Evolutionary conservation across 2,113 vertebrate species (phyloP), one percentile per base, ranked within the genome.

Genomic region (Pionites leucogaster): DNA sequence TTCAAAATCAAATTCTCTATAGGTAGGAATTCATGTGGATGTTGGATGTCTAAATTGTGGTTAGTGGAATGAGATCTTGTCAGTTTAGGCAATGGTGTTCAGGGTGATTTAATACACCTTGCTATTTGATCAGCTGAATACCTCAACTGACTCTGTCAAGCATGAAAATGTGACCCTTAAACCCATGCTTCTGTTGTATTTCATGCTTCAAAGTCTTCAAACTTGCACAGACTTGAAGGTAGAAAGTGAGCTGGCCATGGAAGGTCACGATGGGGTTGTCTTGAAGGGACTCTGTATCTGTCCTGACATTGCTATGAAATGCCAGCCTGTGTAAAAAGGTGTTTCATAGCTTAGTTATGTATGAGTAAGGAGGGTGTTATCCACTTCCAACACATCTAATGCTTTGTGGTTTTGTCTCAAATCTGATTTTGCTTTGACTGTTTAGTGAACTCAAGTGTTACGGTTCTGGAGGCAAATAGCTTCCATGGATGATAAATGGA

Each of bases 251-350:
- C 42, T 92, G 64, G 9, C 35, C 6, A 1, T 16, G 29, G 29
- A 52, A 46, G 31, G 52, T 50, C 11, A 5, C 57, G n/a, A 23
- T 78, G 19, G 62, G 8, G 13, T 46, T 88, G 39, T 74, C n/a
- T 17, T 64, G 44, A 39, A 71, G 44, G 33, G 20, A 16, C 6
- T 62, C 44, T 28, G 19, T 17, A 13, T 83, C 17, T 75, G 2
- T 46, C 22, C 23, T 39, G 31, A 5, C 6, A 17, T 17, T 29
- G 11, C 37, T 84, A 0, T 75, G 65, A 68, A 50, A 50, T 60
- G 7, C 10, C 27, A 35, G n/a, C 20, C 6, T 1, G 0, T 33
- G 4, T 41, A n/a, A 35, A 76, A 79, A 79, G 22, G 8, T 59
- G 13, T 63, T 82, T 39, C 5, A 50, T 55, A 60, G 19, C 35